phyloP scores from a whole-genome alignment of 2,797 vertebrate species.

The Chloroceryle inda region DNA sequence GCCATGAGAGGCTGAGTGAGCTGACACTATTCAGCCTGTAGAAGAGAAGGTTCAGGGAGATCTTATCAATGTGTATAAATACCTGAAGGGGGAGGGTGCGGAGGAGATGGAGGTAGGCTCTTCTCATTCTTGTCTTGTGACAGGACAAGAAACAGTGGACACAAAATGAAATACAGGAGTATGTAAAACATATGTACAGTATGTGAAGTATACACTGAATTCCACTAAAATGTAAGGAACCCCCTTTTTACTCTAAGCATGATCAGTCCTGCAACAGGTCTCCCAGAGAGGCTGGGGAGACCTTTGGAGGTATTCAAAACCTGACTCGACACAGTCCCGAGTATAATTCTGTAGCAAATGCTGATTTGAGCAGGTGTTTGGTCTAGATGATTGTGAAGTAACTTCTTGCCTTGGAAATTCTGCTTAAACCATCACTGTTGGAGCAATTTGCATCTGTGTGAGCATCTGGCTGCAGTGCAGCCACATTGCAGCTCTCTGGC shows the following conservation, averaged over 20 bases:
- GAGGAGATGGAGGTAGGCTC: background rate
- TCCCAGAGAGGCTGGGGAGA: background rate
- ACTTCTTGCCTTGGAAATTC: background rate
- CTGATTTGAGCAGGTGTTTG: background rate
- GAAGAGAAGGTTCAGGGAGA: background rate
- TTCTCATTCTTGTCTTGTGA: background rate
- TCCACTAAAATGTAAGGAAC: background rate
- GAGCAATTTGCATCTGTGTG: background rate
- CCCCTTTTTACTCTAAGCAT: accelerated
- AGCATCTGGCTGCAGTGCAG: background rate
- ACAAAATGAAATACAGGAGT: background rate
- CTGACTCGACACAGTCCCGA: background rate
- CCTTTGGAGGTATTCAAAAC: background rate
- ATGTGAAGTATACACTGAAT: background rate
- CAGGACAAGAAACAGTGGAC: background rate
- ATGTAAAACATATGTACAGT: no score
- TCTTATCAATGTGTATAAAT: background rate
- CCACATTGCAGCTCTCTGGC: background rate
- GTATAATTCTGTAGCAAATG: background rate
- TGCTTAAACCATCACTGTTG: background rate
- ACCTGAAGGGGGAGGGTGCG: background rate
- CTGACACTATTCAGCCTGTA: background rate
- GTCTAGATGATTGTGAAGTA: background rate
- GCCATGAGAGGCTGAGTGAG: background rate
- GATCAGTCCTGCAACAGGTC: background rate